These are phyloP conservation scores for Polyommatus iphigenia DNA, from an alignment of 2,888 invertebrate genomes.

Conservation along the genomic window DNA sequence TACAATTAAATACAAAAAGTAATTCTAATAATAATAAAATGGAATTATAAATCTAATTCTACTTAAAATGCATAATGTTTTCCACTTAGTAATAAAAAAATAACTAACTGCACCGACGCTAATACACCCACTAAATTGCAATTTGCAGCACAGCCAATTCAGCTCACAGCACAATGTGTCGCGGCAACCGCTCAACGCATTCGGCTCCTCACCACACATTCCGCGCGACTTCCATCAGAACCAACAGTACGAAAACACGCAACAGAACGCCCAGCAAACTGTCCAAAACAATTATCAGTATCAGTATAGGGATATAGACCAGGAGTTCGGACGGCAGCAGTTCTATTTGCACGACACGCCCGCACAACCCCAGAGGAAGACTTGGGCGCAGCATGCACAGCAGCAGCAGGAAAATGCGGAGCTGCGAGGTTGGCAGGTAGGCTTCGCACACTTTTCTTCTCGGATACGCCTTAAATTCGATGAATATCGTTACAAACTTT, in stretches of 20 bases:
- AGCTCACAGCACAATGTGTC: conserved; percentile 78
- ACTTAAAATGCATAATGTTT: background rate
- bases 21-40: too few species aligned
- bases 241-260: conserved; percentile 42
- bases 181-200: conserved; percentile 53
- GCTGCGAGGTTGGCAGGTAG: conserved; percentile 70
- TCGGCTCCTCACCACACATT: conserved; percentile 77
- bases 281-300: conserved; percentile 51
- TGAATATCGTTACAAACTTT: background rate
- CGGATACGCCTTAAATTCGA: background rate
- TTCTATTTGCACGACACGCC: conserved; percentile 87
- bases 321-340: conserved; percentile 79
- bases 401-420: conserved; percentile 82
- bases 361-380: conserved; percentile 81
- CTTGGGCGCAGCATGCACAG: conserved; percentile 83
- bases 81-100: background rate
- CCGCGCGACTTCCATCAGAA: conserved; percentile 49
- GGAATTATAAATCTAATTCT: background rate
- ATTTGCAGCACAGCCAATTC: conserved; percentile 77
- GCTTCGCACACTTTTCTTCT: background rate
- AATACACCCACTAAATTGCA: conserved; percentile 47
- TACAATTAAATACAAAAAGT: too few species aligned
- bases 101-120: conserved; percentile 36
- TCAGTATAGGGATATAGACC: conserved; percentile 57
- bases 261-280: conserved; percentile 42